Evolutionary conservation across 2,113 vertebrate genomes (phyloP).

Genomic region (Phalacrocorax aristotelis): DNA sequence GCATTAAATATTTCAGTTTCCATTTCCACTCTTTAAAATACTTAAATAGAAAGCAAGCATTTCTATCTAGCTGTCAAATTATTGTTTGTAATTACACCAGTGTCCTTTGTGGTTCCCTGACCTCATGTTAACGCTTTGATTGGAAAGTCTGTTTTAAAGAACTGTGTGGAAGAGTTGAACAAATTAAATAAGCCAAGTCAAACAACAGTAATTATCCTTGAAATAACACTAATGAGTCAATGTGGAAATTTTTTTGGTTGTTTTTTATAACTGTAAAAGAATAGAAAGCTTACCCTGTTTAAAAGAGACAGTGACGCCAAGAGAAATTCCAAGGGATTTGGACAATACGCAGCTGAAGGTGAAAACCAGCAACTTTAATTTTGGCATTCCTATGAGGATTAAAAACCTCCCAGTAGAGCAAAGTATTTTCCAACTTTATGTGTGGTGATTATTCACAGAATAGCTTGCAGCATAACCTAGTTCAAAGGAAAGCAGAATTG

Average conservation of each 20-base stretch:
- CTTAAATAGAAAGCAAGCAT: background rate
- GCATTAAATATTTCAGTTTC: background rate
- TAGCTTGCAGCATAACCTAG: background rate
- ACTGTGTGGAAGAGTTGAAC: background rate
- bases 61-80: background rate
- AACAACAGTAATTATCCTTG: background rate
- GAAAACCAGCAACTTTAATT: constrained; percentile 32
- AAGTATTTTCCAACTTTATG: background rate
- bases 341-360: background rate
- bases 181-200: background rate
- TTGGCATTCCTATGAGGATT: constrained; percentile 49
- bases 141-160: background rate
- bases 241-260: background rate
- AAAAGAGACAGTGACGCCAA: background rate
- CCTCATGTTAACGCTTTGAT: background rate
- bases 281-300: background rate
- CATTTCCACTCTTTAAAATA: background rate
- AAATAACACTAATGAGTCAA: background rate
- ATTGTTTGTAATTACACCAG: background rate
- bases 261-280: background rate
- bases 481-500: background rate
- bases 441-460: background rate
- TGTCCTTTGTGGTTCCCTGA: background rate
- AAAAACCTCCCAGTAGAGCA: background rate
- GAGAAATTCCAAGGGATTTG: constrained; percentile 38